Evolutionary conservation across 2,888 invertebrate genomes (phyloP), one percentile per base, ranked within the genome.

Genomic region (Cepaea hortensis): DNA sequence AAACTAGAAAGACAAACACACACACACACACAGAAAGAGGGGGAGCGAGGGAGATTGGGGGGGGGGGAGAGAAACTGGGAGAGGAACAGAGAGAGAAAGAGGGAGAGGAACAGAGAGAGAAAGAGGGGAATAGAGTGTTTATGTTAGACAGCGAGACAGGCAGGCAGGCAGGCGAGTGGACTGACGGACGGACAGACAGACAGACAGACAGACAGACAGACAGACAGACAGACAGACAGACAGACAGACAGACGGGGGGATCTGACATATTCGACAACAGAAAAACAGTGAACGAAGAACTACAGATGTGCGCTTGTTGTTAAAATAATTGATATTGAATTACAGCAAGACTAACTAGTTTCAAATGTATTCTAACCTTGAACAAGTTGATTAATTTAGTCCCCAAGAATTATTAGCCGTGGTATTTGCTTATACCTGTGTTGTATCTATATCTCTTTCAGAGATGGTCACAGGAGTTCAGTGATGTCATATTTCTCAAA

Each of bases 401-500:
- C 11, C 6, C 11, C 7, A 55, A 55, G 7, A 55, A 11, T 55
- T 55, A 55, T 55, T 6, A 55, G 11, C 55, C 55, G 0, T 11
- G 11, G 55, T 55, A 9, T 9, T 55, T 55, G 55, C 11, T 55
- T 55, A 55, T 55, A 35, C 35, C 35, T 1, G 35, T 35, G 35
- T 35, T 35, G 35, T 35, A 35, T 35, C 35, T 35, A 20, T 76
- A 55, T 55, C 3, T 61, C n/a, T 85, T 87, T 9, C 88, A 89
- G 89, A 35, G 46, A 83, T 70, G 77, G 81, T 73, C 87, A 62
- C 35, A 79, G 18, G 84, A 87, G 18, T 76, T 70, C 20, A 46
- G 50, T 20, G 76, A 85, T 55, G 90, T 93, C 1, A 88, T 90
- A 18, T 93, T 93, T 88, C 88, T 90, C 35, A 92, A 92, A 76